Percentiles rank a stretch among this genome's conserved stretches.
Evolutionary conservation across 2,797 vertebrate species (phyloP).

Genomic region (Pterois miles): DNA sequence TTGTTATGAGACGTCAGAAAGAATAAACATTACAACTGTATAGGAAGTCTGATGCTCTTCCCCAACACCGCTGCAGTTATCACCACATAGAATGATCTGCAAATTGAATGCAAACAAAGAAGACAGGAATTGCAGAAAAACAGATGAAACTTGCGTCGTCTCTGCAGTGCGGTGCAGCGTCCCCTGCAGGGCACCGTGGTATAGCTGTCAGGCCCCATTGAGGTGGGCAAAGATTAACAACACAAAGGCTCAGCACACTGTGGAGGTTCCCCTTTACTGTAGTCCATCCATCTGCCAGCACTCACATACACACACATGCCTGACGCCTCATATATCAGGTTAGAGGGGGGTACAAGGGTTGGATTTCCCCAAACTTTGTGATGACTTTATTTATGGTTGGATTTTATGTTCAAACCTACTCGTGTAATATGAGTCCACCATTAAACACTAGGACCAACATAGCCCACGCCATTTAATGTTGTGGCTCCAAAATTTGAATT

Average conservation of each 20-base stretch:
- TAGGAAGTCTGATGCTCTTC: background rate
- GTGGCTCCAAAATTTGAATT: no score
- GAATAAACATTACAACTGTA: background rate
- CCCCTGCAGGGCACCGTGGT: conserved; percentile 8
- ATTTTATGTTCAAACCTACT: background rate
- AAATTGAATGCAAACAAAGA: background rate
- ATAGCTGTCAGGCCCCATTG: background rate
- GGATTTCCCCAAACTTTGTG: background rate
- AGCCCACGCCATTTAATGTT: no score
- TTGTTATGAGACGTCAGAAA: no score
- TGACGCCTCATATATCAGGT: background rate
- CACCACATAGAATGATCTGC: background rate
- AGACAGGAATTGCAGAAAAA: background rate
- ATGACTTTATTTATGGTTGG: background rate
- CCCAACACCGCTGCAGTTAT: background rate
- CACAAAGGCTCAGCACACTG: background rate
- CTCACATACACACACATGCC: background rate
- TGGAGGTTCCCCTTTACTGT: background rate
- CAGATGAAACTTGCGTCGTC: background rate
- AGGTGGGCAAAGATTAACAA: conserved; percentile 2
- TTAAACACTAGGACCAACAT: background rate
- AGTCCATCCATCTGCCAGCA: background rate
- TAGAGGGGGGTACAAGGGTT: background rate
- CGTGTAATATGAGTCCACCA: background rate
- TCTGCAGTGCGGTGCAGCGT: background rate